Conservation (phyloP, 1,140 invertebrate species). For the Gonatopus flavifemur region DNA sequence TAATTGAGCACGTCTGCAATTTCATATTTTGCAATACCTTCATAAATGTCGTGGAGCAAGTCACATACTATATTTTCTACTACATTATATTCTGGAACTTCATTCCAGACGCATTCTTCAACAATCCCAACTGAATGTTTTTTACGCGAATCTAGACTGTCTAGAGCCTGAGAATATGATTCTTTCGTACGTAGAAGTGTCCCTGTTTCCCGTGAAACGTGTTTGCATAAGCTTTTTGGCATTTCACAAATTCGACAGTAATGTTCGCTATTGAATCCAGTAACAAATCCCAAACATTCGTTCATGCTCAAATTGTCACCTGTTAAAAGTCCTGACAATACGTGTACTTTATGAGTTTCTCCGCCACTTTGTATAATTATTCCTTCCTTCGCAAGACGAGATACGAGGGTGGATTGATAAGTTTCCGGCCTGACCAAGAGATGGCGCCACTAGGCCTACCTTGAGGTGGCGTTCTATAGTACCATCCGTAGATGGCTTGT, state of each 20-base stretch:
- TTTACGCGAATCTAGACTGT: neutral
- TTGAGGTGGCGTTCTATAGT: too few relatives aligned
- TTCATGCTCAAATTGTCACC: neutral
- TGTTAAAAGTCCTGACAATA: neutral
- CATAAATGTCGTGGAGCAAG: neutral
- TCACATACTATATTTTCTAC: neutral
- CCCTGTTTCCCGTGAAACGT: neutral
- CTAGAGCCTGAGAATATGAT: neutral
- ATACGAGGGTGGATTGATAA: too few relatives aligned
- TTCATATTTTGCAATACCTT: neutral
- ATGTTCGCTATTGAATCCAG: neutral
- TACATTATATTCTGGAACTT: neutral
- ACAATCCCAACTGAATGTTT: neutral
- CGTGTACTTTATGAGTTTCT: neutral
- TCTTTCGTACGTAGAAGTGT: neutral
- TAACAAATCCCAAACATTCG: neutral
- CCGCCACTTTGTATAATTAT: neutral
- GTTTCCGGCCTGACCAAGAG: too few relatives aligned
- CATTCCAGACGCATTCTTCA: neutral
- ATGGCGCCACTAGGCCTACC: too few relatives aligned
- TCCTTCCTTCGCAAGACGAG: neutral
- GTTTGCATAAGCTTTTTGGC: neutral
- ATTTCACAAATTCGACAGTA: neutral
- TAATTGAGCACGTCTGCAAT: neutral
- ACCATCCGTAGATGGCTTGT: too few relatives aligned